These are phyloP conservation scores for Acrobeloides nanus DNA, from an alignment of 2,888 invertebrate species.

Conservation along the genomic window DNA sequence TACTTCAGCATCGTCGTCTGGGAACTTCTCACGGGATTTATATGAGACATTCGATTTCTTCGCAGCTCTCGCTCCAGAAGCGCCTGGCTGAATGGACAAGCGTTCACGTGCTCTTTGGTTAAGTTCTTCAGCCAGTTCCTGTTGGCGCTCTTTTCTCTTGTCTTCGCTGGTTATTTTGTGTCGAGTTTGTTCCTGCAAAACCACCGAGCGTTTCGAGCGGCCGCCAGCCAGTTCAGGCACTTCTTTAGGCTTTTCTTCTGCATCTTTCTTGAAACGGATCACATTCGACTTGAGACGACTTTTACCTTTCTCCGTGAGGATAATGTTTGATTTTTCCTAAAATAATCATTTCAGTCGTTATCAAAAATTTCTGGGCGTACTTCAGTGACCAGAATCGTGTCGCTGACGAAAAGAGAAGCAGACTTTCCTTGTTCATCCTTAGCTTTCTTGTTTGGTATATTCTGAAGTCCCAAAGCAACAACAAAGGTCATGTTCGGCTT, in stretches of 20 bases:
- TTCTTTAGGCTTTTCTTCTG: slow-evolving; percentile 18
- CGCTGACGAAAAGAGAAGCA: slow-evolving; percentile 89
- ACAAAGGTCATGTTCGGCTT: slow-evolving; percentile 81
- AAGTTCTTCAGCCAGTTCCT: slow-evolving; percentile 77
- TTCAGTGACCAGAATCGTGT: slow-evolving; percentile 76
- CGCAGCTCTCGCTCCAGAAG: slow-evolving; percentile 23
- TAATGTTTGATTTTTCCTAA: slow-evolving; percentile 36
- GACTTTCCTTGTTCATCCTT: slow-evolving; percentile 72
- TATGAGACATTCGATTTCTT: slow-evolving; percentile 87
- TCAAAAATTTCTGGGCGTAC: too few species aligned
- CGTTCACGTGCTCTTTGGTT: slow-evolving; percentile 88
- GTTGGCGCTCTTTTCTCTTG: slow-evolving; percentile 90
- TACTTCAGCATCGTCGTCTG: slow-evolving; percentile 87
- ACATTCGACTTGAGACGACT: slow-evolving; percentile 65
- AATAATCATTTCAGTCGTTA: too few species aligned
- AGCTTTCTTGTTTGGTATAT: slow-evolving; percentile 73
- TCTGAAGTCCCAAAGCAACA: slow-evolving; percentile 81
- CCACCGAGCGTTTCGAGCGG: slow-evolving; percentile 49
- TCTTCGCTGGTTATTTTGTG: slow-evolving; percentile 87
- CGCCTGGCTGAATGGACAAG: slow-evolving; percentile 68
- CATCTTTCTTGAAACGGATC: slow-evolving; percentile 60
- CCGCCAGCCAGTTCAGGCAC: slow-evolving; percentile 43
- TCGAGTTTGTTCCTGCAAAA: slow-evolving; percentile 54
- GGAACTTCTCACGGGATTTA: slow-evolving; percentile 82
- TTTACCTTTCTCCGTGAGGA: slow-evolving; percentile 61